A percentile compares a stretch with the other conserved stretches of the same genome.
phyloP scores from a whole-genome alignment of 2,113 vertebrate genomes.

The Amphilophus citrinellus region DNA sequence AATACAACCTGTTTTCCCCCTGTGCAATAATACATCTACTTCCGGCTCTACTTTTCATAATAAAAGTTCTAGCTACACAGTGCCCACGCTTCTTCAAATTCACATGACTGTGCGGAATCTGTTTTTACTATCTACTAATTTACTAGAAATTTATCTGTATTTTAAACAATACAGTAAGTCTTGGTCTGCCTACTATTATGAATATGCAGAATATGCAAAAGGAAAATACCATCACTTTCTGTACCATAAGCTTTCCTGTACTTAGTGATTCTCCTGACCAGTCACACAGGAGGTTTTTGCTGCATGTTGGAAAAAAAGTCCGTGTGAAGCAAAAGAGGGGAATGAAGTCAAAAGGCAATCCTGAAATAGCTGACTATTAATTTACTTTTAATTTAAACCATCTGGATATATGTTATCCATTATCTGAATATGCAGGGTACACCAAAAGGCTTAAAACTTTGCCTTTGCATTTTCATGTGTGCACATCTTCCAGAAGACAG shows the following conservation, averaged over 20 bases:
- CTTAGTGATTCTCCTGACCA: neutral
- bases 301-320: neutral
- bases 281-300: neutral
- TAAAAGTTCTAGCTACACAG: neutral
- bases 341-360: neutral
- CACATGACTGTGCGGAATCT: no score
- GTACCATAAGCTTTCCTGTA: neutral
- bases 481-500: no score
- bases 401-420: neutral
- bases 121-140: no score
- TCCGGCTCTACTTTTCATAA: neutral
- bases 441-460: neutral
- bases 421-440: neutral
- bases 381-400: neutral
- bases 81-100: no score
- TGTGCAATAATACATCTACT: neutral
- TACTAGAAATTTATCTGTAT: no score
- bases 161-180: no score
- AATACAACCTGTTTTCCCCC: neutral
- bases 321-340: neutral
- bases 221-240: neutral
- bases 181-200: no score
- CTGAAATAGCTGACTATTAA: neutral
- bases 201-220: no score
- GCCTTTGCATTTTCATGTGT: neutral